A percentile compares a stretch with the other conserved stretches of the same genome.
phyloP scores from a whole-genome alignment of 2,797 vertebrate genomes.

The Cuculus canorus region DNA sequence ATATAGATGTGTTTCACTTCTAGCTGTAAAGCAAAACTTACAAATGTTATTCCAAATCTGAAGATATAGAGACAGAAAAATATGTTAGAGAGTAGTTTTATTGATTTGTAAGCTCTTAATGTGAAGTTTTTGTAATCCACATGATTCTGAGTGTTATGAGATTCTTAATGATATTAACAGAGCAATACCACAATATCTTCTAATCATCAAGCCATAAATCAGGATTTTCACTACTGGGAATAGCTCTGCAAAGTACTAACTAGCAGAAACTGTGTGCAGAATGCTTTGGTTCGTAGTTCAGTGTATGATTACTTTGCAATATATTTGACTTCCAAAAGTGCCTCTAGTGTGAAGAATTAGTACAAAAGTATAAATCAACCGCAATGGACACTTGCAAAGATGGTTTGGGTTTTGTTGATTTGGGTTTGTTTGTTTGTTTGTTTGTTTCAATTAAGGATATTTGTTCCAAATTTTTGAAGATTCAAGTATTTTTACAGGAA shows the following conservation, averaged over 20 bases:
- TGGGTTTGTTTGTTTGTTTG: not conserved
- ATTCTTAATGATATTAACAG: not conserved
- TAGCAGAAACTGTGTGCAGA: not conserved
- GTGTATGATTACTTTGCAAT: not conserved
- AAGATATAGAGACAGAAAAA: not conserved
- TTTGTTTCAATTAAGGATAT: not conserved
- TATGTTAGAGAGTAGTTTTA: not conserved
- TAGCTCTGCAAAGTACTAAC: not conserved
- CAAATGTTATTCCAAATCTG: not conserved
- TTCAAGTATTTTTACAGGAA: not conserved
- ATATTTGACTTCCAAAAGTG: not conserved
- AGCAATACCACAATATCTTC: not conserved
- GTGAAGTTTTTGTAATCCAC: not conserved
- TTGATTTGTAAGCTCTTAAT: not conserved
- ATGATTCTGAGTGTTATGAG: accelerated
- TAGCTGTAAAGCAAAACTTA: not conserved
- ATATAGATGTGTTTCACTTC: not conserved
- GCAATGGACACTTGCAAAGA: not conserved
- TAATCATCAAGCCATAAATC: not conserved
- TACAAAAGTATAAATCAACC: not conserved
- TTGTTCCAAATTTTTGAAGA: not conserved
- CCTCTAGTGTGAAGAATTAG: not conserved
- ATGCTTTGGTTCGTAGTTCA: not conserved
- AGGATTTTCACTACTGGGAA: not conserved
- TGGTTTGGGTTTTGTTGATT: too few species aligned